Conservation (phyloP, 2,797 vertebrate species). For the Pseudopleuronectes americanus region DNA sequence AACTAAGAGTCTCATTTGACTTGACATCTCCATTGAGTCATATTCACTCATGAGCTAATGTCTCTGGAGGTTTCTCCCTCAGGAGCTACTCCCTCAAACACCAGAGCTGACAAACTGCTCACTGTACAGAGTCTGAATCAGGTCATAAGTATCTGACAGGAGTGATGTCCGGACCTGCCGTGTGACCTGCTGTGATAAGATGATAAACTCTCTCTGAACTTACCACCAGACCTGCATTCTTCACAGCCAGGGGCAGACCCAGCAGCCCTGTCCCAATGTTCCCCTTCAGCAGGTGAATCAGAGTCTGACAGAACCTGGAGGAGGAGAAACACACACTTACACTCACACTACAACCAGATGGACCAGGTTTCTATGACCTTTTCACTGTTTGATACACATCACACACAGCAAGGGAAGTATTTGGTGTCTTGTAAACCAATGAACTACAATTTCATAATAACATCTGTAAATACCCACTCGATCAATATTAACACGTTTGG, state of each 20-base stretch:
- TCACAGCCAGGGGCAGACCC: constrained; percentile 94
- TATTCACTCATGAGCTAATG: too few species aligned
- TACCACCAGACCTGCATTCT: constrained; percentile 95
- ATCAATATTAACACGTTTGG: too few species aligned
- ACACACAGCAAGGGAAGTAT: too few species aligned
- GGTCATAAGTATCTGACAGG: neutral
- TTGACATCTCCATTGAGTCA: too few species aligned
- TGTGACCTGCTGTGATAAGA: neutral
- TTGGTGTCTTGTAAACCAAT: too few species aligned
- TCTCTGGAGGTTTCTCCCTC: too few species aligned
- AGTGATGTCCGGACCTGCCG: neutral
- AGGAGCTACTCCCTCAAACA: too few species aligned
- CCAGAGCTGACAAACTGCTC: neutral
- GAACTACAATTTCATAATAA: too few species aligned
- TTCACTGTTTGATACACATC: neutral
- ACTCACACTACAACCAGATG: neutral
- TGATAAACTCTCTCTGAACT: constrained; percentile 12
- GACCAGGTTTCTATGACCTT: neutral
- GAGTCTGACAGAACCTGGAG: constrained; percentile 92
- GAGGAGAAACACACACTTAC: neutral
- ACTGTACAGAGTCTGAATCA: neutral
- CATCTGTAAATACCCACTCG: too few species aligned
- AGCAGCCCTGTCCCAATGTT: constrained; percentile 97
- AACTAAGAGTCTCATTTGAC: too few species aligned
- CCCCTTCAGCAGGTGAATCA: constrained; percentile 96